These are phyloP conservation scores for Pipistrellus kuhlii DNA, from an alignment of 2,797 vertebrate species.

Conservation along the genomic window DNA sequence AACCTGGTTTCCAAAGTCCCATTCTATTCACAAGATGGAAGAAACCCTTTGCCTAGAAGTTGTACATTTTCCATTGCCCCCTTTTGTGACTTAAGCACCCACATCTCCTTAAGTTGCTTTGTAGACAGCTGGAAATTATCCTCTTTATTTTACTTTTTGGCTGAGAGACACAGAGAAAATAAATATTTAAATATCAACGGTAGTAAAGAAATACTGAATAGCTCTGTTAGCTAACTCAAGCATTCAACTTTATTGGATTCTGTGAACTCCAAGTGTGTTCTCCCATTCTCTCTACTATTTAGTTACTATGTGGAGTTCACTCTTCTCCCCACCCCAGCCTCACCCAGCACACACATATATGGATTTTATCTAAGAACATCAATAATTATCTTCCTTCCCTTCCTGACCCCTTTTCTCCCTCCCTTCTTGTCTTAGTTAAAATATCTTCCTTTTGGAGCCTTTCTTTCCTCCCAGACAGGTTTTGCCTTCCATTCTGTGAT, in stretches of 20 bases:
- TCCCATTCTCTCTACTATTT: not conserved
- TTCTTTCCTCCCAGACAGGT: not conserved
- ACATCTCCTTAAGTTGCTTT: not conserved
- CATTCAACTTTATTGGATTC: not conserved
- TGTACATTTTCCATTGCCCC: not conserved
- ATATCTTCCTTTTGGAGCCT: not conserved
- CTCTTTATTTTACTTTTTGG: not conserved
- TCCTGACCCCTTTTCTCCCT: not conserved
- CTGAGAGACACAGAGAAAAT: not conserved
- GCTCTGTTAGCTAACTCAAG: not conserved
- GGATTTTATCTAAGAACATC: not conserved
- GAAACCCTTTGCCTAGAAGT: not conserved
- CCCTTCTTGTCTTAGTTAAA: not conserved
- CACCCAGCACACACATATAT: not conserved
- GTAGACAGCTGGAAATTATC: not conserved
- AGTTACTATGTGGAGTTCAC: not conserved
- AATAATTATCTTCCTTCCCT: not conserved
- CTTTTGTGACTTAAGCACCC: not conserved
- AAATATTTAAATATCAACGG: constrained; percentile 31
- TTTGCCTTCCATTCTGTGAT: not conserved
- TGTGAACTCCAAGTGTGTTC: not conserved
- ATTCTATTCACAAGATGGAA: constrained; percentile 47
- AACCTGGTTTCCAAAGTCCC: not conserved
- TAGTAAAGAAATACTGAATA: not conserved
- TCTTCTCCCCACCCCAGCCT: not conserved